phyloP scores from a whole-genome alignment of 2,888 invertebrate genomes.

The Eupithecia subumbrata region DNA sequence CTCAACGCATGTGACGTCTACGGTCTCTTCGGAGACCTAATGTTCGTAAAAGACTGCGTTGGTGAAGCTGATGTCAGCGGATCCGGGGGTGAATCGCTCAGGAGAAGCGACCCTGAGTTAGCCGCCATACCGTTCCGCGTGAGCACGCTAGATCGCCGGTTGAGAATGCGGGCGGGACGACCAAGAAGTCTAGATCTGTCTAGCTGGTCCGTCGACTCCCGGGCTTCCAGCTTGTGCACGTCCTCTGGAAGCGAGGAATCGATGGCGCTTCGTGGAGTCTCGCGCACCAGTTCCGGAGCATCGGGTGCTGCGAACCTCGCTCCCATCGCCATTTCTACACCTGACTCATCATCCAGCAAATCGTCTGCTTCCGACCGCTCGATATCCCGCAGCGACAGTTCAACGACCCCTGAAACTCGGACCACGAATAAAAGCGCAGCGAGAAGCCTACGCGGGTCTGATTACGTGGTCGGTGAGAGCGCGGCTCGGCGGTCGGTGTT shows the following conservation, averaged over 20 bases:
- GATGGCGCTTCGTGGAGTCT: conserved; percentile 89
- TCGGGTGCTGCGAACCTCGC: conserved; percentile 85
- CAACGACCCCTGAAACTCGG: conserved; percentile 55
- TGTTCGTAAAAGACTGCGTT: conserved; percentile 94
- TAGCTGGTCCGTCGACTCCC: conserved; percentile 94
- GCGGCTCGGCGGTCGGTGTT: conserved; percentile 89
- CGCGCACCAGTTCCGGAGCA: conserved; percentile 90
- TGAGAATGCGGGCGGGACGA: conserved; percentile 92
- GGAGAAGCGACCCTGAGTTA: conserved; percentile 92
- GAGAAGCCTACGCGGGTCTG: conserved; percentile 72
- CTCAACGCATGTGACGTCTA: conserved; percentile 92
- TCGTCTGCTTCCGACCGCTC: conserved; percentile 74
- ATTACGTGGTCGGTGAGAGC: conserved; percentile 73
- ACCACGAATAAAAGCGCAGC: conserved; percentile 62
- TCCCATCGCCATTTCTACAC: conserved; percentile 79
- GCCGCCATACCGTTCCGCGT: conserved; percentile 93
- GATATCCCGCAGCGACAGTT: conserved; percentile 67
- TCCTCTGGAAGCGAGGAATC: conserved; percentile 95
- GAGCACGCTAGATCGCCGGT: conserved; percentile 90
- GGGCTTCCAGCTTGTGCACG: conserved; percentile 91
- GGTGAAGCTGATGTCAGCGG: conserved; percentile 89
- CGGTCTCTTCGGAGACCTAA: conserved; percentile 94
- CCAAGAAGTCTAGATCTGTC: conserved; percentile 92
- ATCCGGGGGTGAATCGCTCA: conserved; percentile 89
- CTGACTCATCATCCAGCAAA: conserved; percentile 73